Evolutionary conservation across 64 coral and sea anemone genomes (phyloP).

Genomic region (Hydrozoanthus tunicans): DNA sequence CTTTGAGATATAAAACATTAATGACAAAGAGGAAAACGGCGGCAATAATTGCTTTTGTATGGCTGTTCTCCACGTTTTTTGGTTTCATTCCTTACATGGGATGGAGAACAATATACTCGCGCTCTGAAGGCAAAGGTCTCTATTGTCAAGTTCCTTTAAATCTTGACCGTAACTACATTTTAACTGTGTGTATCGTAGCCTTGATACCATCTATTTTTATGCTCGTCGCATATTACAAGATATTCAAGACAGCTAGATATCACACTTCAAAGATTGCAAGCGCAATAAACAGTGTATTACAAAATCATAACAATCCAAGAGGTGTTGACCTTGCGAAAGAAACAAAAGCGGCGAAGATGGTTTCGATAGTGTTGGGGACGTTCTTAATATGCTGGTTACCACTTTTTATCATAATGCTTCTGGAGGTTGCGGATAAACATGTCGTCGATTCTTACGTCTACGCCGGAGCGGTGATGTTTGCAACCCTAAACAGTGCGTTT

Average conservation of each 20-base stretch:
- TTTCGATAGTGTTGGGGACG: slow-evolving; percentile 78
- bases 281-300: slow-evolving; percentile 79
- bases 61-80: slow-evolving; percentile 83
- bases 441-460: slow-evolving; percentile 85
- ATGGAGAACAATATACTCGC: slow-evolving; percentile 61
- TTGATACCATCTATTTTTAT: slow-evolving; percentile 81
- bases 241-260: slow-evolving; percentile 84
- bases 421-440: slow-evolving; percentile 57
- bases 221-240: slow-evolving; percentile 83
- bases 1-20: slow-evolving; percentile 78
- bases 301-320: slow-evolving; percentile 49
- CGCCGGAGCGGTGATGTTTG: slow-evolving; percentile 90
- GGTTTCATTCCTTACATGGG: slow-evolving; percentile 94
- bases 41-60: slow-evolving; percentile 75
- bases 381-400: slow-evolving; percentile 87
- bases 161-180: slow-evolving; percentile 66
- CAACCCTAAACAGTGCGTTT: slow-evolving; percentile 78
- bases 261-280: slow-evolving; percentile 71
- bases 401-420: slow-evolving; percentile 84
- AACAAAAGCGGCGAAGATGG: slow-evolving; percentile 90
- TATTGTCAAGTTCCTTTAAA: slow-evolving; percentile 98
- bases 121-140: slow-evolving; percentile 16
- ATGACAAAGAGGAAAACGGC: slow-evolving; percentile 83
- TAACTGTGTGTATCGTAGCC: slow-evolving; percentile 70
- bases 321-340: slow-evolving; percentile 77